Conservation (phyloP, 2,113 vertebrate species). For the Orcinus orca region DNA sequence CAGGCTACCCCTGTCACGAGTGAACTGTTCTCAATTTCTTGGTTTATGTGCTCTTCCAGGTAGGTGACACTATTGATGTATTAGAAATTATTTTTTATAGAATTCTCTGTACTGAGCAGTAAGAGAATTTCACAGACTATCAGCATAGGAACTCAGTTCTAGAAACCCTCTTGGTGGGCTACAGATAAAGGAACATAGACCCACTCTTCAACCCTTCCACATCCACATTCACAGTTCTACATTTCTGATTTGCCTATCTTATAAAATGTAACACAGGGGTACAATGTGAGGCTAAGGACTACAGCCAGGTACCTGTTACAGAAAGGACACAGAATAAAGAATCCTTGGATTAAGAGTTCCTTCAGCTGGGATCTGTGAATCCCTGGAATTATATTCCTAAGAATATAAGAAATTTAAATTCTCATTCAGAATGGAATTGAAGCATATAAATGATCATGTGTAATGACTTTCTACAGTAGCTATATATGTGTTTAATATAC, state of each 20-base stretch:
- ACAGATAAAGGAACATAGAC: background rate
- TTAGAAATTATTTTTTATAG: background rate
- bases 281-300: background rate
- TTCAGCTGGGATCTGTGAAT: background rate
- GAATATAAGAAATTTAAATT: conserved; percentile 27
- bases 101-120: background rate
- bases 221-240: background rate
- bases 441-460: background rate
- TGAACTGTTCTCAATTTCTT: conserved; percentile 86
- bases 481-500: background rate
- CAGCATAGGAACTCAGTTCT: background rate
- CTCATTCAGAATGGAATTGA: conserved; percentile 3
- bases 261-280: background rate
- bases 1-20: conserved; percentile 88
- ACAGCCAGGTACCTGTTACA: background rate
- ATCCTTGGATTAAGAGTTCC: background rate
- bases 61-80: conserved; percentile 63
- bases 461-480: conserved; percentile 17
- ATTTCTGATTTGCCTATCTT: background rate
- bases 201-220: background rate
- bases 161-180: background rate
- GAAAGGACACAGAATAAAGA: background rate
- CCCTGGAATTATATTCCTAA: background rate
- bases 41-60: conserved; percentile 93
- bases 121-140: background rate